These are phyloP conservation scores for Vulpes lagopus DNA, from an alignment of 2,113 vertebrate genomes.

Conservation along the genomic window DNA sequence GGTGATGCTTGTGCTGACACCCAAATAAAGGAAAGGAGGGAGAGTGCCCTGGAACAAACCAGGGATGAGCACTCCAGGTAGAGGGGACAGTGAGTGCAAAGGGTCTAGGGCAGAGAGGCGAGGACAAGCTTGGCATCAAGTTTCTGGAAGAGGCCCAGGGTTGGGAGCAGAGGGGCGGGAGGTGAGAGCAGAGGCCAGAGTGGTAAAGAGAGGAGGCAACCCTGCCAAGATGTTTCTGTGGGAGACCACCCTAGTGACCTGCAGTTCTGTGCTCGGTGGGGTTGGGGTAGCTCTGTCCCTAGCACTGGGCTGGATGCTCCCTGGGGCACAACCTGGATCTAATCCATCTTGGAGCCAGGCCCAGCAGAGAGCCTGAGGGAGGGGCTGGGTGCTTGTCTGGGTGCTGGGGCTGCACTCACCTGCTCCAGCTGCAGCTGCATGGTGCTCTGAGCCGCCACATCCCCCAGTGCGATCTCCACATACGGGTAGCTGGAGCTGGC, in stretches of 20 bases:
- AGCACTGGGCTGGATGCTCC: background rate
- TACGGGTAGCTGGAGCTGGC: conserved; percentile 96
- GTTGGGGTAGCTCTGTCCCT: background rate
- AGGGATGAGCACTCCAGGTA: background rate
- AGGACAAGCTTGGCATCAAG: background rate
- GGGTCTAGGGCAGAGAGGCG: background rate
- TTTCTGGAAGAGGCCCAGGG: background rate
- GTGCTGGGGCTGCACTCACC: conserved; percentile 82
- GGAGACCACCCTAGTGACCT: background rate
- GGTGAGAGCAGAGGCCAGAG: background rate
- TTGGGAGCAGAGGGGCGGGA: background rate
- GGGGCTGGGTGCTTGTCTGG: background rate
- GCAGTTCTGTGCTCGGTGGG: background rate
- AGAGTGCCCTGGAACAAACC: background rate
- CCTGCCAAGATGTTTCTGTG: background rate
- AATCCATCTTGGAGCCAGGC: background rate
- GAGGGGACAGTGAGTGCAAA: background rate
- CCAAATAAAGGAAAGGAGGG: background rate
- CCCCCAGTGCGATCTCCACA: conserved; percentile 94
- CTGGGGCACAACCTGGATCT: background rate
- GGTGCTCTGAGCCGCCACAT: conserved; percentile 92
- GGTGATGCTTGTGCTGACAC: background rate
- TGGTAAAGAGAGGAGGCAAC: background rate
- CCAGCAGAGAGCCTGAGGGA: background rate
- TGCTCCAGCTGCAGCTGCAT: conserved; percentile 97